Base-by-base conservation (phyloP, 2,797 vertebrate genomes). In the Dendrocincla fuliginosa region DNA sequence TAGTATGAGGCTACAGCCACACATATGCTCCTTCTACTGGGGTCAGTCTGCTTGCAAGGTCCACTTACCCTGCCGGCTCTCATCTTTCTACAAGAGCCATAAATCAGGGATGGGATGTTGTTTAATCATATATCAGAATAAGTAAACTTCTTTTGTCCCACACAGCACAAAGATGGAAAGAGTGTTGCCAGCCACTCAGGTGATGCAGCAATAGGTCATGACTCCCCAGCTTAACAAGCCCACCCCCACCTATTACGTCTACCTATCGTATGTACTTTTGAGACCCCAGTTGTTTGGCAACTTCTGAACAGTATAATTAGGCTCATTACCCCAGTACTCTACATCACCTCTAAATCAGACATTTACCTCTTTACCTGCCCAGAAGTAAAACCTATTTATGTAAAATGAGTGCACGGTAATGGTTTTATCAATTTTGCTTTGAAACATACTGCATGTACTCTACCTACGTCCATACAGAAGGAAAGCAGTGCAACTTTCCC, bases 141-240 rank as follows among this genome's bases (percentile, higher is more conserved):
- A 1, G 2, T 5, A 80, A 25, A 27, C 4, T 49, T 23, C 2
- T 63, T 73, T 87, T 74, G 11, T 5, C 11, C 11, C 32, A 16
- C 11, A 7, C 2, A 56, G 18, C 20, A 44, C 18, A 52, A 82
- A 69, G 30, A 5, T 53, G 6, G 46, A 46, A 79, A 73, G 0
- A 0, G 7, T 2, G 0, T 42, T 84, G 42, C 7, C n/a, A 57
- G 22, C 20, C 16, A 13, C 15, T 52, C 49, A 11, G 17, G 28
- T 14, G 13, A 18, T 50, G 23, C 12, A 50, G 35, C 28, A 33
- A 10, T 6, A 28, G 11, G 20, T 46, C 46, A 24, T 55, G 17
- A 28, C 13, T 55, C 15, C 10, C 13, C 39, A 35, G 8, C 30
- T 55, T 77, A 56, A 63, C 23, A 33, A 73, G n/a, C 27, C 18